Conservation (phyloP, 2,888 invertebrate species). For the Lasioglossum marginatum region DNA sequence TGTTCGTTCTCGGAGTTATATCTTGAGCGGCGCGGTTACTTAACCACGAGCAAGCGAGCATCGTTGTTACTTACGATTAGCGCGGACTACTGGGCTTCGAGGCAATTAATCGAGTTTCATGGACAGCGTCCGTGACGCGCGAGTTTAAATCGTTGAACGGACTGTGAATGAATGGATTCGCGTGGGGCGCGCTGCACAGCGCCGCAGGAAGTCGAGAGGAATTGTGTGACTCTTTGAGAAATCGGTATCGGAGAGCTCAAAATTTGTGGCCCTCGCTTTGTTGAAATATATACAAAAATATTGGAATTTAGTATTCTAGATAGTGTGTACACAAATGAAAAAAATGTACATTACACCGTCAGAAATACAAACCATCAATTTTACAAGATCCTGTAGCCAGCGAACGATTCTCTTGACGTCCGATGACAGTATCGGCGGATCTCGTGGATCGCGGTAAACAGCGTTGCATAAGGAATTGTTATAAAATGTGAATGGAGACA, state of each 20-base stretch:
- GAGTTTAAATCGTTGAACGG: slow-evolving; percentile 25
- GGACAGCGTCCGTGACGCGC: slow-evolving; percentile 7
- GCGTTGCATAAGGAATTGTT: slow-evolving; percentile 9
- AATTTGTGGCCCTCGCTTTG: neutral
- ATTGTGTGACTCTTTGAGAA: neutral
- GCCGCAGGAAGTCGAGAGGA: neutral
- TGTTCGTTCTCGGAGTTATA: neutral
- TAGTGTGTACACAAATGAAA: neutral
- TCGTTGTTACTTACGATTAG: slow-evolving; percentile 35
- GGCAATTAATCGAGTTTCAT: slow-evolving; percentile 43
- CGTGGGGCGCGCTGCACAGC: neutral
- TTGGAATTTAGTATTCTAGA: neutral
- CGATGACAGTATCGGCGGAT: neutral
- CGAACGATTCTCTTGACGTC: neutral
- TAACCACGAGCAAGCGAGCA: slow-evolving; percentile 17
- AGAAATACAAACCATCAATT: neutral
- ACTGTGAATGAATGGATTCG: neutral
- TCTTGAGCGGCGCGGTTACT: neutral
- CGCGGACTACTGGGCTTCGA: neutral
- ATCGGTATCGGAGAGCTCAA: neutral
- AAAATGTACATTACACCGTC: neutral
- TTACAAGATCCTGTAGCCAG: neutral
- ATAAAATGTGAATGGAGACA: neutral
- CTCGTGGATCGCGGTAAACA: neutral
- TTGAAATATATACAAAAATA: no score